phyloP scores from a whole-genome alignment of 2,113 vertebrate genomes.

The Myotis yumanensis region DNA sequence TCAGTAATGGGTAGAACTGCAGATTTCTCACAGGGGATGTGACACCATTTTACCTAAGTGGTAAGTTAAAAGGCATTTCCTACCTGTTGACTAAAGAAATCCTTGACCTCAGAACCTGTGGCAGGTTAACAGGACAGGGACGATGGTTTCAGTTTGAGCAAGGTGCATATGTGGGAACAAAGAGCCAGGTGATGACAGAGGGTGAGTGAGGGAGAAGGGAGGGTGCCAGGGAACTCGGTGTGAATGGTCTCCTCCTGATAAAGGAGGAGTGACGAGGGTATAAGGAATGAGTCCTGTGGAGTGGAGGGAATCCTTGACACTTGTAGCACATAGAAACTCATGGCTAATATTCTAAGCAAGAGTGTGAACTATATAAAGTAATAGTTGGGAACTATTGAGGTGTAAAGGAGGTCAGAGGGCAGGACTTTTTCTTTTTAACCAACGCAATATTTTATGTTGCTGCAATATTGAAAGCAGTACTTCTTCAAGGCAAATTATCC shows the following conservation, averaged over 20 bases:
- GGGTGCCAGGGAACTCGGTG: neutral
- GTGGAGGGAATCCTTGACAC: neutral
- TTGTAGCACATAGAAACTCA: neutral
- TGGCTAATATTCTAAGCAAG: accelerated
- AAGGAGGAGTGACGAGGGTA: neutral
- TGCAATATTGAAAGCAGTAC: neutral
- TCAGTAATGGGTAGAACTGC: accelerated
- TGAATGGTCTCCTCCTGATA: neutral
- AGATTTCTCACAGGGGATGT: neutral
- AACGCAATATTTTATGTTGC: neutral
- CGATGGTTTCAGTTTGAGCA: neutral
- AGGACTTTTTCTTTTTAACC: neutral
- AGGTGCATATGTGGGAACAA: neutral
- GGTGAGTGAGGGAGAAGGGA: neutral
- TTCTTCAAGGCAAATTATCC: neutral
- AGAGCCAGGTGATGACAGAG: neutral
- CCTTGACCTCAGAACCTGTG: neutral
- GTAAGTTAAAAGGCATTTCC: neutral
- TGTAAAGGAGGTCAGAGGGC: accelerated
- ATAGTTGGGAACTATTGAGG: too few species aligned
- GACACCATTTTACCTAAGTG: neutral
- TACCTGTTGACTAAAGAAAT: neutral
- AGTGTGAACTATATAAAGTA: too few species aligned
- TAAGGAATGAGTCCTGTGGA: too few species aligned
- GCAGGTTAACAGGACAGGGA: neutral